Evolutionary conservation across 1,140 invertebrate species (phyloP), one percentile per base, ranked within the genome.

Genomic region (Euwallacea similis): DNA sequence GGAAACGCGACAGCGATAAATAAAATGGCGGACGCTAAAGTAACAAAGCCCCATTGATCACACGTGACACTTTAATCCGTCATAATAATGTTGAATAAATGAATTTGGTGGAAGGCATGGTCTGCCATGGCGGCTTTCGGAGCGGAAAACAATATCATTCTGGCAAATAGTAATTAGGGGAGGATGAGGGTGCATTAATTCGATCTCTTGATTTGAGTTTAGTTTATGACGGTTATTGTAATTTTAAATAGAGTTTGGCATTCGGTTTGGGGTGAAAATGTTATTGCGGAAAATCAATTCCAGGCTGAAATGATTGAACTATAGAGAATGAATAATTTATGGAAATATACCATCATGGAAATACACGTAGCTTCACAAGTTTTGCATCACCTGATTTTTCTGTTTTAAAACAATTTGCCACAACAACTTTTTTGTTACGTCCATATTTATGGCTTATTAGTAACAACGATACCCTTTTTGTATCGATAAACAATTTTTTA

Each of bases 41-140:
- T 60, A 65, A 65, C 69, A 71, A 71, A 71, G 54, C 55, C 62
- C 69, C 33, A 71, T 71, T 66, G 62, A 66, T 71, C 61, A 65
- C 42, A 53, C n/a, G 63, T 66, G 69, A 71, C 69, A 56, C 42
- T 71, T 65, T 66, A 65, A 71, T 71, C 69, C 43, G 41, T 71
- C 43, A 70, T 62, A 70, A 66, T 71, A 66, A 66, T 61, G 69
- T 54, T 47, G 58, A 69, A 63, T 63, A 69, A 69, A 69, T 69
- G 67, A 43, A 69, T 62, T 50, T 33, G 67, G 41, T 41, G 13
- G 13, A 42, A 61, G 16, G 67, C 54, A 67, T 59, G 42, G 55
- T 33, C 55, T 67, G 47, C 65, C 42, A 15, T 46, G 16, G 16
- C 41, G 58, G n/a, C 15, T 11, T 62, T 59, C 41, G 9, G 41